Base-by-base conservation (phyloP, 1,140 invertebrate genomes). In the Druon quercuslanigerum region DNA sequence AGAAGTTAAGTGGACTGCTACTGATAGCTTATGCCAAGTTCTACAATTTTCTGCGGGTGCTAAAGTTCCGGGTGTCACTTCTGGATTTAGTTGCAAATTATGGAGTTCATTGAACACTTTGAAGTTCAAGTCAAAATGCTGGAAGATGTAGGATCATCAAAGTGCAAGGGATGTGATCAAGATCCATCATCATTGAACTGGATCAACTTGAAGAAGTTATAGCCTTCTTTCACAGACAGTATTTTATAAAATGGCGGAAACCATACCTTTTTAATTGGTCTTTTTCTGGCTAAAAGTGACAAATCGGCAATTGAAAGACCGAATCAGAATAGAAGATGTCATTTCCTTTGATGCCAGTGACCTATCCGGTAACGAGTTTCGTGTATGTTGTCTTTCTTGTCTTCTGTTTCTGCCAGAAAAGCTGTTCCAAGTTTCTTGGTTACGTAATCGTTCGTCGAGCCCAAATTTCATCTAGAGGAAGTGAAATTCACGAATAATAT, bases 361-460 rank as follows among this genome's bases (percentile, higher is more conserved):
- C 60, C 60, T 66, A 66, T 66, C 60, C 25, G 60, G 25, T 66
- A 66, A 66, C 60, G 25, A 66, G 33, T 66, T 66, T 66, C 14
- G 33, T 66, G 25, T 66, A 66, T 33, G 25, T 66, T 66, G 60
- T 66, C 60, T 66, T 66, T 66, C 60, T 33, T 66, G 60, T 40
- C 60, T 46, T 66, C 60, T 66, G 60, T 66, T 66, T 66, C 60
- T 66, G 60, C 60, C 60, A 66, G 33, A 66, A 66, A 66, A 66
- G 60, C 60, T 40, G 60, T 66, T 66, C 60, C 60, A 66, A 66
- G 25, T 66, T 66, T 66, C 60, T 66, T 46, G 33, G 60, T 66
- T 66, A 66, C 60, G 40, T 66, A 66, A 66, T 66, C 60, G 60
- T 25, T 66, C 60, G 60, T 66, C 60, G 60, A 66, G 60, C 20